Evolutionary conservation across 2,113 vertebrate species (phyloP), one percentile per base, ranked within the genome.

Genomic region (Poeciliopsis turrubarensis): DNA sequence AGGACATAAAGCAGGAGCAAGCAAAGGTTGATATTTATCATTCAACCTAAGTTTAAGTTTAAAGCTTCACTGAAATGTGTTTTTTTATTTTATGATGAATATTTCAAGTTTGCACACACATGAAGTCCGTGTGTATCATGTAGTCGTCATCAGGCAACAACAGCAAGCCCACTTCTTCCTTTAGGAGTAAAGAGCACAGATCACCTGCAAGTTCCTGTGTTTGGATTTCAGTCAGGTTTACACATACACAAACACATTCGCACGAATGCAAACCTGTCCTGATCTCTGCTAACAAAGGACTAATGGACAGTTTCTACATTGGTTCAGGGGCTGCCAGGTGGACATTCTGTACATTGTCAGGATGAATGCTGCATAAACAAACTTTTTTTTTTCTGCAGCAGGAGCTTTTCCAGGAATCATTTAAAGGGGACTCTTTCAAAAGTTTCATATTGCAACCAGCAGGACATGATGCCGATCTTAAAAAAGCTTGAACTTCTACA

Each of bases 141-240:
- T 31, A 60, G 34, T 70, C 66, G 64, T 66, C 19, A 4, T 26
- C 12, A 9, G 22, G 30, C 67, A 44, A 66, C 67, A 39, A 29
- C 71, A 51, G 31, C 61, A 66, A 78, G 67, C 32, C 73, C 70
- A 78, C 64, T 75, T 81, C 75, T 65, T 26, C 73, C 34, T 74
- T 73, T 39, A 73, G 5, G 87, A 67, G 87, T 85, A 90, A 86
- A 89, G 83, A 88, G 62, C 83, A 84, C 65, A 89, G 84, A 90
- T 90, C 86, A 88, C 64, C 82, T 86, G 82, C 82, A 25, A 83
- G 86, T 85, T 89, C 83, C 84, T 88, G 74, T 91, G 89, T 92
- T 91, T 92, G 82, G 85, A 89, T 87, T 91, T 84, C 79, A 87
- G 81, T 86, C 69, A 66, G 84, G 75, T 87, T 87, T 92, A 86